Percentiles rank a stretch among this genome's conserved stretches.
Conservation (phyloP, 1,140 invertebrate species). For the Thaumatotibia leucotreta region DNA sequence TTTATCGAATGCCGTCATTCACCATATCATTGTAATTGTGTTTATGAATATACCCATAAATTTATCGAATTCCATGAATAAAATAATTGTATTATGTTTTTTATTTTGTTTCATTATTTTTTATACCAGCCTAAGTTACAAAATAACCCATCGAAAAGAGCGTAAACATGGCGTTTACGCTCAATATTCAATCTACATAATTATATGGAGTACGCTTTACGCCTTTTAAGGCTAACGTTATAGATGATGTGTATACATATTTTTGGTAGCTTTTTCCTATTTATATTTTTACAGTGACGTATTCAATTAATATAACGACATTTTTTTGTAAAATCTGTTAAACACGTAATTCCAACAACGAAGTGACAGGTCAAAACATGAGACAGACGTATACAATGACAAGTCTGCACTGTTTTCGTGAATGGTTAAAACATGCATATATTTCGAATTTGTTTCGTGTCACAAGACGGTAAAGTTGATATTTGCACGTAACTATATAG, state of each 20-base stretch:
- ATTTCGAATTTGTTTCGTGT: not conserved
- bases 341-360: not conserved
- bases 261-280: too few species aligned
- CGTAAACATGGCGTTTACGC: too few species aligned
- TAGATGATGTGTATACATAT: not conserved
- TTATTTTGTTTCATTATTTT: not conserved
- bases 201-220: too few species aligned
- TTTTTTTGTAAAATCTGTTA: not conserved
- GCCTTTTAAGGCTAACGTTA: too few species aligned
- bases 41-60: not conserved
- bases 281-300: not conserved
- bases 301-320: not conserved
- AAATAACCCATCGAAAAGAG: not conserved
- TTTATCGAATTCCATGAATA: not conserved
- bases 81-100: not conserved
- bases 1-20: not conserved
- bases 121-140: not conserved
- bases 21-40: not conserved
- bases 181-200: too few species aligned
- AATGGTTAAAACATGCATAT: not conserved
- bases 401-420: constrained; percentile 1
- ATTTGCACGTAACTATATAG: not conserved
- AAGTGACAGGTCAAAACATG: not conserved
- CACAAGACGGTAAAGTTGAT: not conserved
- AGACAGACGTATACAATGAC: too few species aligned